These are phyloP conservation scores for Pogoniulus pusillus DNA, from an alignment of 2,797 vertebrate genomes.

Conservation along the genomic window DNA sequence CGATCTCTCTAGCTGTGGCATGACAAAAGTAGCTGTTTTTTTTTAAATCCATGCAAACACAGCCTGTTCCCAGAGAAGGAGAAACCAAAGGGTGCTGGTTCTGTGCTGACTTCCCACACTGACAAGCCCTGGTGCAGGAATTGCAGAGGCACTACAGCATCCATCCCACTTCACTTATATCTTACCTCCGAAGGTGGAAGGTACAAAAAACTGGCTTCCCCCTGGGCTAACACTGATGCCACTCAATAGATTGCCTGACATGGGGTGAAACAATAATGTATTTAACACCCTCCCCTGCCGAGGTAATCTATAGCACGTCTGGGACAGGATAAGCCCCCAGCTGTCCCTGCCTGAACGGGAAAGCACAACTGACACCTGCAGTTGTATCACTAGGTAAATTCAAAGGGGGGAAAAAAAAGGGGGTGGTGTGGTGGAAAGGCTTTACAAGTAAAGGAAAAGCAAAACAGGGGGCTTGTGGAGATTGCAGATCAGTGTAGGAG, in stretches of 20 bases:
- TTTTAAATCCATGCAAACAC: background rate
- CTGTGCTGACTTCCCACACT: background rate
- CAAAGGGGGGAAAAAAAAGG: background rate
- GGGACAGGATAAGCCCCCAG: slow-evolving; percentile 9
- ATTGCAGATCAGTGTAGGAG: background rate
- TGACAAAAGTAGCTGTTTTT: background rate
- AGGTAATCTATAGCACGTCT: slow-evolving; percentile 10
- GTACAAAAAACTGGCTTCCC: background rate
- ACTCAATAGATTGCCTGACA: background rate
- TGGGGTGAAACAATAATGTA: background rate
- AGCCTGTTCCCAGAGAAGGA: background rate
- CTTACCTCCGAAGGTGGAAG: background rate
- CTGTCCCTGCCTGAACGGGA: background rate
- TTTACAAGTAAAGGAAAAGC: background rate
- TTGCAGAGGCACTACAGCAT: background rate
- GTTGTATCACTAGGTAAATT: background rate
- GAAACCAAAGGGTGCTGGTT: background rate
- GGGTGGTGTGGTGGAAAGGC: background rate
- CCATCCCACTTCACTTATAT: background rate
- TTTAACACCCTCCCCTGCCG: background rate
- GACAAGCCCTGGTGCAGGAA: background rate
- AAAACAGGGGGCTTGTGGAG: background rate
- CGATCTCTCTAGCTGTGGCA: background rate
- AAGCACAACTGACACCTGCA: background rate
- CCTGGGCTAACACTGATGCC: background rate